phyloP scores from a whole-genome alignment of 2,113 vertebrate species.

The Condylura cristata region DNA sequence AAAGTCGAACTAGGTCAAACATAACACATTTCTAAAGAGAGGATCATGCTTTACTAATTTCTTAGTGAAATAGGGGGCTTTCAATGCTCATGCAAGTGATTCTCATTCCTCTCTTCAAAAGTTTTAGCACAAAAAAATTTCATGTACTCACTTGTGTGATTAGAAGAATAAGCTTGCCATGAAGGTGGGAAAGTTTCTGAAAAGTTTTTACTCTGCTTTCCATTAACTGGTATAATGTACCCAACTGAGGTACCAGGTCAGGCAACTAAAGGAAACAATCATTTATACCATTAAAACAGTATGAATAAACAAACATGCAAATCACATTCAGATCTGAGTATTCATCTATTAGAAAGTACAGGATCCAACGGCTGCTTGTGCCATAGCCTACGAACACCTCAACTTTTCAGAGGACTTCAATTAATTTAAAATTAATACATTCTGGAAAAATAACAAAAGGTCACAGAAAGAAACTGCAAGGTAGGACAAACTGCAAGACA shows the following conservation, averaged over 20 bases:
- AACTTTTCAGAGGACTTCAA: background rate
- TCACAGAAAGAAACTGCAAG: background rate
- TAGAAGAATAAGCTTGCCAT: conserved; percentile 96
- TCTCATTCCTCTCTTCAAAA: background rate
- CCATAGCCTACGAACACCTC: background rate
- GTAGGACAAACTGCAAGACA: background rate
- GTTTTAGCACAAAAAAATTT: background rate
- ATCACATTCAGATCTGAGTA: background rate
- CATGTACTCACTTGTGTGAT: conserved; percentile 90
- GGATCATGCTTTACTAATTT: background rate
- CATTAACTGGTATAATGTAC: conserved; percentile 95
- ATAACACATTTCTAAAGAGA: background rate
- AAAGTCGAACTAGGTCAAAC: background rate
- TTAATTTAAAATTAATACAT: background rate
- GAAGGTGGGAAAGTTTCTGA: conserved; percentile 94
- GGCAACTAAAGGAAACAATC: conserved; percentile 88
- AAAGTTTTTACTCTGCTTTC: conserved; percentile 97
- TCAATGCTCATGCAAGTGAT: background rate
- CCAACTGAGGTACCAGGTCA: conserved; percentile 93
- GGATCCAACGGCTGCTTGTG: background rate
- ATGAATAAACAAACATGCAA: background rate
- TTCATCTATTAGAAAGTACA: background rate
- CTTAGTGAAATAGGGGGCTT: background rate
- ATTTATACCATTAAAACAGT: background rate
- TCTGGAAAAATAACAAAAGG: background rate